Conservation (phyloP, 23 tunicate species). For the Halocynthia aurantium region DNA sequence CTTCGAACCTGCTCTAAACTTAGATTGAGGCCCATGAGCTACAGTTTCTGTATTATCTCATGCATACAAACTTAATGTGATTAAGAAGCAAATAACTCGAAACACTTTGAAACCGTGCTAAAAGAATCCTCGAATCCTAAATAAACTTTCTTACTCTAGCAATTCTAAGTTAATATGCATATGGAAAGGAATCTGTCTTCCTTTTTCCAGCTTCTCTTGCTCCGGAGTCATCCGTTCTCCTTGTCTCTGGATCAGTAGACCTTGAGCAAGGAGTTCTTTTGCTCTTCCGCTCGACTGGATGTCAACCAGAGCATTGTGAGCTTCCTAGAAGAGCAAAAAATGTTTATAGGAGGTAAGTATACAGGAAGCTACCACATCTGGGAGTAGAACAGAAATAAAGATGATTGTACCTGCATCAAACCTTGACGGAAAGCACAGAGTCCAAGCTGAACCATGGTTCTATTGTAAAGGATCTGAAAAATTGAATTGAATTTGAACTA, state of each 20-base stretch:
- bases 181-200: constrained; percentile 88
- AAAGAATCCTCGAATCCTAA: no score
- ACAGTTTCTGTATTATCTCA: not conserved
- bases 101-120: no score
- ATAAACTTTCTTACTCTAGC: constrained; percentile 34
- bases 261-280: constrained; percentile 92
- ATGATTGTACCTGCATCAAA: constrained; percentile 19
- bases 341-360: not conserved
- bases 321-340: constrained; percentile 40
- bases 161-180: constrained; percentile 94
- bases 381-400: not conserved
- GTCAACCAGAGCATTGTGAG: constrained; percentile 92
- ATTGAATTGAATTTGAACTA: not conserved
- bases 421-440: constrained; percentile 74
- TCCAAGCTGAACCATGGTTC: constrained; percentile 98
- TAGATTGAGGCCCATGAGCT: not conserved
- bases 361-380: no score
- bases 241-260: constrained; percentile 75
- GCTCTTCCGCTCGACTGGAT: constrained; percentile 97
- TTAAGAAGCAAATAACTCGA: not conserved
- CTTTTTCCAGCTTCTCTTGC: constrained; percentile 89
- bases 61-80: no score
- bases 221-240: constrained; percentile 92
- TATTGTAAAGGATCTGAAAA: constrained; percentile 58
- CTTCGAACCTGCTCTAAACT: no score